phyloP scores from a whole-genome alignment of 2,113 vertebrate genomes.

The rat (Rattus norvegicus) region DNA sequence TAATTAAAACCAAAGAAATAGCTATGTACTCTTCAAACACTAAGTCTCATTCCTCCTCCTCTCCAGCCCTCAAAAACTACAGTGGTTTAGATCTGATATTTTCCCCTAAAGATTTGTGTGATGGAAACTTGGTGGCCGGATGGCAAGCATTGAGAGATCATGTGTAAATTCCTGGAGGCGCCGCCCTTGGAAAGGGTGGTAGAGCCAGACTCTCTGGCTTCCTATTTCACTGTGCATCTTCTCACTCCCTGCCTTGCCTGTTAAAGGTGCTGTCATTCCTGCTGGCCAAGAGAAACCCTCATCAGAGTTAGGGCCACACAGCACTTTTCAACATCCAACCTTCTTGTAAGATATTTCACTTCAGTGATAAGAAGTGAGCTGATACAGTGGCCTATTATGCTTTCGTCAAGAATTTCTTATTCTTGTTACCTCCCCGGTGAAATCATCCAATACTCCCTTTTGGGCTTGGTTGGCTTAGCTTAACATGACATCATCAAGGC shows the following conservation, averaged over 20 bases:
- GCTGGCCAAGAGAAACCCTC: background rate
- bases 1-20: background rate
- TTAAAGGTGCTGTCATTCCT: no score
- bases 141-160: no score
- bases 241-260: background rate
- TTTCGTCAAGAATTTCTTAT: background rate
- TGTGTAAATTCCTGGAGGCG: background rate
- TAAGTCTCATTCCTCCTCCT: no score
- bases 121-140: background rate
- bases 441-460: accelerated
- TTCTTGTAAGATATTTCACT: background rate
- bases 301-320: no score
- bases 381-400: background rate
- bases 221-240: background rate
- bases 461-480: background rate
- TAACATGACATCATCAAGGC: background rate
- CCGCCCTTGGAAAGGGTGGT: background rate
- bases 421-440: accelerated
- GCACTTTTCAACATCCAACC: background rate
- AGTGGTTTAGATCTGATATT: background rate
- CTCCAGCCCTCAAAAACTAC: background rate
- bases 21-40: background rate
- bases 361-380: background rate
- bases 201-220: background rate
- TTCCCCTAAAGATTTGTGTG: background rate